These are phyloP conservation scores for Drymodes brunneopygia DNA, from an alignment of 2,113 vertebrate genomes.

Conservation along the genomic window DNA sequence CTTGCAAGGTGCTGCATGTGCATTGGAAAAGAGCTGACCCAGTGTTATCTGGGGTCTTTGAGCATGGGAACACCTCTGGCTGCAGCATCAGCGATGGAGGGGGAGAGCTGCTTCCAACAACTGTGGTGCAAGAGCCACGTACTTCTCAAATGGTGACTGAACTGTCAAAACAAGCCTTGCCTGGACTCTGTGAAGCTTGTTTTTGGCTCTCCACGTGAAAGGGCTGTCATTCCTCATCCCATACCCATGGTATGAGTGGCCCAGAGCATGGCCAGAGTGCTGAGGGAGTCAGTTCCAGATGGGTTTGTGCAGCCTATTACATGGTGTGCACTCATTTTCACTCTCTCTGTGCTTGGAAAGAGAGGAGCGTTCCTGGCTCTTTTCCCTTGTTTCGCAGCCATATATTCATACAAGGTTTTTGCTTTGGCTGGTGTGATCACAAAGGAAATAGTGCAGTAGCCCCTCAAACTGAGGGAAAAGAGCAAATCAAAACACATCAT, in stretches of 20 bases:
- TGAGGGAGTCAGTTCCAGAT: neutral
- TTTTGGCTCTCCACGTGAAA: neutral
- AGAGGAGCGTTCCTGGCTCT: neutral
- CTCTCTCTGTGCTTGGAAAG: neutral
- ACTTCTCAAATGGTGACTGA: neutral
- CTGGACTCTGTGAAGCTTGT: neutral
- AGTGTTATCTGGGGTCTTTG: neutral
- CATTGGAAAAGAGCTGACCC: neutral
- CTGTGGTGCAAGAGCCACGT: neutral
- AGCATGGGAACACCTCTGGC: neutral
- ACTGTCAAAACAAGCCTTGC: neutral
- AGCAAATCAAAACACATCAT: neutral
- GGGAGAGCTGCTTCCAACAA: neutral
- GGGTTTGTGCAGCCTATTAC: neutral
- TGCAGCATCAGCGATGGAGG: neutral
- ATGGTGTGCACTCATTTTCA: neutral
- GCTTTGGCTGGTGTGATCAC: neutral
- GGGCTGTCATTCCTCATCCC: neutral
- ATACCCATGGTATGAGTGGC: rapidly evolving
- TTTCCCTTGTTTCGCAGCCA: neutral
- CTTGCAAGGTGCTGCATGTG: neutral
- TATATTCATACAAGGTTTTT: neutral
- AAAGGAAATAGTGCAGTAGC: constrained; percentile 4
- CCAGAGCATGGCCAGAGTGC: neutral
- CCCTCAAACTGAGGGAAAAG: neutral